phyloP scores from a whole-genome alignment of 2,888 invertebrate species.

The Metalampra italica region DNA sequence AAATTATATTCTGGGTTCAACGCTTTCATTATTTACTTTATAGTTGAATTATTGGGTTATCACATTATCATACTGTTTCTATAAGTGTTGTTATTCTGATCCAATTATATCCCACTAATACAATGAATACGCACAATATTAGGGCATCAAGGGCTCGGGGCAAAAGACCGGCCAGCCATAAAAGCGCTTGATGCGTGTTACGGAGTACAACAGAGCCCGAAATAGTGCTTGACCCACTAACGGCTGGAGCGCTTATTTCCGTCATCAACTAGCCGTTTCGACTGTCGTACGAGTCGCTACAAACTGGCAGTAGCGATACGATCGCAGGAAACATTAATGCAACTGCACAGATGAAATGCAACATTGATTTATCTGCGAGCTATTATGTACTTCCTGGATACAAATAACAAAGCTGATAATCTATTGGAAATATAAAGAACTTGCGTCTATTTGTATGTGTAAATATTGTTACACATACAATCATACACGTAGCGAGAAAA shows the following conservation, averaged over 20 bases:
- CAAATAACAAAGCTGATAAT: too few species aligned
- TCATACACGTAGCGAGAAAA: too few species aligned
- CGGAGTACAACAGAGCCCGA: conserved; percentile 61
- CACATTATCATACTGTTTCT: too few species aligned
- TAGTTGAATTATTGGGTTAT: too few species aligned
- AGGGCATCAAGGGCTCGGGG: conserved; percentile 34
- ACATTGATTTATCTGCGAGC: background rate
- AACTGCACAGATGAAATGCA: conserved; percentile 15
- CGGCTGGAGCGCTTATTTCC: conserved; percentile 75
- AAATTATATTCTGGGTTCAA: too few species aligned
- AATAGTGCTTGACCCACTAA: conserved; percentile 76
- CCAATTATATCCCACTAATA: too few species aligned
- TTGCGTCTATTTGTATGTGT: too few species aligned
- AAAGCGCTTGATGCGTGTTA: conserved; percentile 54
- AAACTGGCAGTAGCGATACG: conserved; percentile 40
- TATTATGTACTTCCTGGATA: too few species aligned
- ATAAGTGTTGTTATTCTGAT: too few species aligned
- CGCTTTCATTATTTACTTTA: too few species aligned
- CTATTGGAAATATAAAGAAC: too few species aligned
- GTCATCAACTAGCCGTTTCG: conserved; percentile 60
- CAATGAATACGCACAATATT: conserved; percentile 12
- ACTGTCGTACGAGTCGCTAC: conserved; percentile 28
- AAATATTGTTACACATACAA: too few species aligned
- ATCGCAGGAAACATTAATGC: conserved; percentile 33
- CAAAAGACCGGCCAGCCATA: conserved; percentile 30